Evolutionary conservation across 2,797 vertebrate genomes (phyloP).

Genomic region (Aythya fuligula): DNA sequence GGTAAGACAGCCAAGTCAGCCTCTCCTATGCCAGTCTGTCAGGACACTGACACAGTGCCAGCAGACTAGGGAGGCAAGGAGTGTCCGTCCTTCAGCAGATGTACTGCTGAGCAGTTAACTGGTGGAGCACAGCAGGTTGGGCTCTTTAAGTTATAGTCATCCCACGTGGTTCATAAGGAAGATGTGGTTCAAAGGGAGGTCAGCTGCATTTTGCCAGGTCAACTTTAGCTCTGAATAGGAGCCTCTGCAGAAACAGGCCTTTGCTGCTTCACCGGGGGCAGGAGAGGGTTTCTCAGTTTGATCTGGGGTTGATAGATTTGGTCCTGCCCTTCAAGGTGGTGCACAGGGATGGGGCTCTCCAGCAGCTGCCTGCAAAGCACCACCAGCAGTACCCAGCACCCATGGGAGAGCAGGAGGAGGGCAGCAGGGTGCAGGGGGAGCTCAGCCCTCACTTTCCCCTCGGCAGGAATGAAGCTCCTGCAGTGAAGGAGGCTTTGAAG

Average conservation of each 20-base stretch:
- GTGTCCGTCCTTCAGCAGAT: not conserved
- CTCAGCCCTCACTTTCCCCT: not conserved
- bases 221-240: not conserved
- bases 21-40: not conserved
- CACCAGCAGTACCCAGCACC: not conserved
- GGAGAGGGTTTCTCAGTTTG: not conserved
- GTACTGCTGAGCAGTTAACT: too few relatives aligned
- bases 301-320: not conserved
- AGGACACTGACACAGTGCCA: accelerated
- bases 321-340: not conserved
- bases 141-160: too few relatives aligned
- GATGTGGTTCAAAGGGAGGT: too few relatives aligned
- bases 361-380: not conserved
- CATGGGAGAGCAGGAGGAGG: not conserved
- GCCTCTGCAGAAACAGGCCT: not conserved
- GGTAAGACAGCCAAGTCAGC: not conserved
- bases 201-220: not conserved
- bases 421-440: accelerated
- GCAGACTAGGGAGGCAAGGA: not conserved
- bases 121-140: too few relatives aligned
- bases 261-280: not conserved
- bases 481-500: not conserved
- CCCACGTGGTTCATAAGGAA: too few relatives aligned
- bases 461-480: not conserved
- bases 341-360: not conserved